These are phyloP conservation scores for Chouioia cunea DNA, from an alignment of 2,888 invertebrate genomes.

Conservation along the genomic window DNA sequence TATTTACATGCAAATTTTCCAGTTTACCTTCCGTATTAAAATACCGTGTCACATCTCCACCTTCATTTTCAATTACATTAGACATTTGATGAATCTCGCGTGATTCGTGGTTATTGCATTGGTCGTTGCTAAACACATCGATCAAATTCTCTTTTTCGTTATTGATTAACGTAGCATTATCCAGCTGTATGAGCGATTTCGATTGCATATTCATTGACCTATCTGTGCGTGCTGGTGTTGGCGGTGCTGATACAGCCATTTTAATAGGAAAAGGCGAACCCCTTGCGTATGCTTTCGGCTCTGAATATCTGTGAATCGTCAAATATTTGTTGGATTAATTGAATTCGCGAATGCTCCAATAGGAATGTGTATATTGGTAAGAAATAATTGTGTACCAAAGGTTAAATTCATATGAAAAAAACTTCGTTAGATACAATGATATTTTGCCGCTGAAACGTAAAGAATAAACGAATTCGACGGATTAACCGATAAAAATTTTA, in stretches of 20 bases:
- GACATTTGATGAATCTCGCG: slow-evolving; percentile 5
- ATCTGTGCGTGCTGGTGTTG: slow-evolving; percentile 35
- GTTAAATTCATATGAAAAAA: background rate
- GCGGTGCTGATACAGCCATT: slow-evolving; percentile 37
- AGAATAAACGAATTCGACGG: background rate
- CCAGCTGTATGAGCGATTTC: slow-evolving; percentile 41
- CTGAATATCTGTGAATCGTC: slow-evolving; percentile 18
- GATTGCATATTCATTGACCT: slow-evolving; percentile 31
- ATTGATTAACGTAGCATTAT: slow-evolving; percentile 28
- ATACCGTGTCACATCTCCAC: slow-evolving; percentile 9
- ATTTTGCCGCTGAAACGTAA: too few species aligned
- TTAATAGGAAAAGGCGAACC: slow-evolving; percentile 26
- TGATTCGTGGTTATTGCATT: slow-evolving; percentile 8
- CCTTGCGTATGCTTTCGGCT: slow-evolving; percentile 13
- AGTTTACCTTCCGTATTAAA: slow-evolving; percentile 23
- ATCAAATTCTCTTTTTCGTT: slow-evolving; percentile 6
- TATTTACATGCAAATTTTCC: too few species aligned
- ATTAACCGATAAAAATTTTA: slow-evolving; percentile 11
- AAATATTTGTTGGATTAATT: background rate
- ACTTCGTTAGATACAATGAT: background rate
- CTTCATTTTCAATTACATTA: slow-evolving; percentile 15
- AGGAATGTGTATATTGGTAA: too few species aligned
- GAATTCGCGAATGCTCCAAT: too few species aligned
- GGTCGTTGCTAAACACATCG: slow-evolving; percentile 7
- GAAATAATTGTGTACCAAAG: background rate